Evolutionary conservation across 2,797 vertebrate species (phyloP), one percentile per base, ranked within the genome.

Genomic region (Spea hammondii): DNA sequence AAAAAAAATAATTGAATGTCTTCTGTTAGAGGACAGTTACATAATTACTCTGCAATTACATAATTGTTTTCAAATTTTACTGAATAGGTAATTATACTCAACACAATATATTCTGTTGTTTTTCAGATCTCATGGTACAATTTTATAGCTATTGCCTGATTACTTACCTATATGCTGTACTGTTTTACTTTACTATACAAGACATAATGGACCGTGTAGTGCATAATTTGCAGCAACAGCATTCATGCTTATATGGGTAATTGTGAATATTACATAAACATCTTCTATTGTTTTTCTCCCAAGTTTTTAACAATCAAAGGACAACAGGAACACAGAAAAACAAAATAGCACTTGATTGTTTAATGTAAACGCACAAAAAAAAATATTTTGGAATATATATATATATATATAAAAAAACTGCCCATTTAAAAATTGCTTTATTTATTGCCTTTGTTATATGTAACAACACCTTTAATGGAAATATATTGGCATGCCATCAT

Each of bases 41-140:
- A 67, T 76, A 76, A 77, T 81, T 68, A 72, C 51, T 80, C 49
- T 75, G 59, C 50, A 65, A 75, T 65, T 76, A 6, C 64, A 64
- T 80, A 76, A 80, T 76, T 70, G 62, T 77, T 72, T 68, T 32
- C 47, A 72, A 81, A 76, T 76, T 77, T 68, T 12, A 62, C 69
- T 32, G 70, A 71, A 50, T 12, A 65, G 69, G 32, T 65, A 72
- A 76, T 76, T 80, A 57, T 9, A 17, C 13, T 51, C 51, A 65
- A 12, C 46, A 47, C 55, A 8, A 49, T 54, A 72, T 51, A 80
- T 65, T 65, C 44, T 76, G 59, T 76, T 71, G 60, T 9, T 59
- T 57, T 80, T 66, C 46, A 9, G 14, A 66, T 72, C 62, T 60
- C n/a, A 8, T 64, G 12, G 50, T 17, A 70, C 57, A 79, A 60